Evolutionary conservation across 2,113 vertebrate species (phyloP).

Genomic region (Alaudala cheleensis): DNA sequence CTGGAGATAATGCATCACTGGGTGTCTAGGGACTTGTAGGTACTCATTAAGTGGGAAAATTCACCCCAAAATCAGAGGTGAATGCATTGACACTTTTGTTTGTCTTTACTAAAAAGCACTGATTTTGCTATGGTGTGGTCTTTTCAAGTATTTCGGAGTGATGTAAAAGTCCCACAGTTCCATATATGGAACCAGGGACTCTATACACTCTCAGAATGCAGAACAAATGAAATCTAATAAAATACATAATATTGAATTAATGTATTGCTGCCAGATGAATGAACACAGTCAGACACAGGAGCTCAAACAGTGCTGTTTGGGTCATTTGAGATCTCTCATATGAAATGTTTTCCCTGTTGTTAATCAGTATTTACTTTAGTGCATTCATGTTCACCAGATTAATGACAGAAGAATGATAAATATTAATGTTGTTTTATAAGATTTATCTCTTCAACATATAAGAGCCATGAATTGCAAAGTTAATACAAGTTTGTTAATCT

Average conservation of each 20-base stretch:
- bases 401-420: neutral
- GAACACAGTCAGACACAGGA: neutral
- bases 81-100: neutral
- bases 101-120: neutral
- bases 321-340: neutral
- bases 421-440: neutral
- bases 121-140: rapidly evolving
- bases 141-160: neutral
- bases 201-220: neutral
- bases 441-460: neutral
- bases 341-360: neutral
- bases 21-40: neutral
- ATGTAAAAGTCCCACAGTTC: neutral
- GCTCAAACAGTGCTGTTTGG: neutral
- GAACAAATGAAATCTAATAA: neutral
- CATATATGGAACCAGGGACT: neutral
- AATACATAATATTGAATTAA: neutral
- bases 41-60: neutral
- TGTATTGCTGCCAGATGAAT: neutral
- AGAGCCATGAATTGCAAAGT: neutral
- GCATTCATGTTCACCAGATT: neutral
- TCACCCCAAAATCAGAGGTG: neutral
- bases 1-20: neutral
- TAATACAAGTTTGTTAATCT: neutral
- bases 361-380: neutral